phyloP scores from a whole-genome alignment of 2,888 invertebrate genomes.

The Steinernema carpocapsae region DNA sequence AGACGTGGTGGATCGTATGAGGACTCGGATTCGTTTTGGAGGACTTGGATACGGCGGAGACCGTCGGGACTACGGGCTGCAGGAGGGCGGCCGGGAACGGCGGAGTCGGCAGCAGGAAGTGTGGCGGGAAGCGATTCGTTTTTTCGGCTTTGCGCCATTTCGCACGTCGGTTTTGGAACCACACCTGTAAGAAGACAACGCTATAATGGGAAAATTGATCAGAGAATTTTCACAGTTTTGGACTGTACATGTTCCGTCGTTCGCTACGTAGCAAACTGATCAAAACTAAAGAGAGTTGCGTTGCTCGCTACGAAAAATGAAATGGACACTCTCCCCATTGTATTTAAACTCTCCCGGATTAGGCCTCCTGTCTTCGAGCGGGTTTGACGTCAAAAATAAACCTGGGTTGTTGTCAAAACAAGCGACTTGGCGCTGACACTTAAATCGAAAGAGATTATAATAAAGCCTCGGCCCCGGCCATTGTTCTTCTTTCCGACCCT shows the following conservation, averaged over 20 bases:
- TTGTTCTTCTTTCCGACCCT: too few relatives aligned
- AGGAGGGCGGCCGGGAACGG: not conserved
- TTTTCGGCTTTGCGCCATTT: slow-evolving; percentile 35
- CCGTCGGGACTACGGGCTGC: not conserved
- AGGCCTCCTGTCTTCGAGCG: too few relatives aligned
- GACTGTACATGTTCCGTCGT: not conserved
- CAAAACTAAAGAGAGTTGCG: too few relatives aligned
- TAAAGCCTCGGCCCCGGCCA: too few relatives aligned
- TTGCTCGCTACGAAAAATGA: too few relatives aligned
- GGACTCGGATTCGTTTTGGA: not conserved
- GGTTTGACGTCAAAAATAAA: too few relatives aligned
- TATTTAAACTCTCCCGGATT: too few relatives aligned
- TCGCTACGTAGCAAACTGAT: too few relatives aligned
- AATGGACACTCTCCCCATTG: too few relatives aligned
- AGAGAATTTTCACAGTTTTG: not conserved
- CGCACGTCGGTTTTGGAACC: slow-evolving; percentile 42
- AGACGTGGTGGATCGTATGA: not conserved
- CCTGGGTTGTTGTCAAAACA: too few relatives aligned
- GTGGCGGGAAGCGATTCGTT: not conserved
- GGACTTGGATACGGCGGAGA: not conserved
- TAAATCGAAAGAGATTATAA: too few relatives aligned
- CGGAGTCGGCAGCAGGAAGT: not conserved
- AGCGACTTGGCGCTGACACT: too few relatives aligned
- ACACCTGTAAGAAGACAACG: slow-evolving; percentile 32
- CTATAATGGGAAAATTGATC: not conserved